A percentile compares a stretch with the other conserved stretches of the same genome.
These are phyloP conservation scores for Neuroterus valhalla DNA, from an alignment of 1,140 invertebrate species.

Conservation along the genomic window DNA sequence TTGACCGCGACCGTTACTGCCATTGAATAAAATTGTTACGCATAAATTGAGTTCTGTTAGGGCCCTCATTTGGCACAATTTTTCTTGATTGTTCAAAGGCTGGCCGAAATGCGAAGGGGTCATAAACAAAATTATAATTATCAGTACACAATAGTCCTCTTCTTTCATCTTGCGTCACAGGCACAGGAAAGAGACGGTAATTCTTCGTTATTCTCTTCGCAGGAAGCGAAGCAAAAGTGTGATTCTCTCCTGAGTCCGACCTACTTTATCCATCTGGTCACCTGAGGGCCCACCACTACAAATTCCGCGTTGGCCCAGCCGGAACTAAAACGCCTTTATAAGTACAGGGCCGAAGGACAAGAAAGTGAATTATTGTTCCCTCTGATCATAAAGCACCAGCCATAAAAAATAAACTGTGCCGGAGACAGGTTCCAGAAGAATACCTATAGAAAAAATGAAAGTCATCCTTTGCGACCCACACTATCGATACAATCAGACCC, in stretches of 20 bases:
- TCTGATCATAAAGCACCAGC: not conserved
- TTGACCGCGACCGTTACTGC: too few species aligned
- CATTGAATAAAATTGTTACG: not conserved
- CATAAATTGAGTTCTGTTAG: not conserved
- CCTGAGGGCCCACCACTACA: constrained; percentile 35
- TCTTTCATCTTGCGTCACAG: not conserved
- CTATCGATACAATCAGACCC: not conserved
- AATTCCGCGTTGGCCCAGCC: constrained; percentile 30
- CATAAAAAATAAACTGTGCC: constrained; percentile 1
- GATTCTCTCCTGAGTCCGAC: constrained; percentile 20
- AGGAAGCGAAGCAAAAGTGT: constrained; percentile 27
- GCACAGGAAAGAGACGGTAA: not conserved
- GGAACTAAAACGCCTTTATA: constrained; percentile 2
- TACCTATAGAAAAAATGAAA: not conserved
- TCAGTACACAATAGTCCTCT: not conserved
- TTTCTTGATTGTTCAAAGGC: not conserved
- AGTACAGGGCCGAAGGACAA: constrained; percentile 45
- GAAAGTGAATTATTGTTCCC: constrained; percentile 53
- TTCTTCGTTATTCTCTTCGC: not conserved
- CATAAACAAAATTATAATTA: constrained; percentile 8
- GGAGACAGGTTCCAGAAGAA: not conserved
- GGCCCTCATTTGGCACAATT: not conserved
- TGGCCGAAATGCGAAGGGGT: not conserved
- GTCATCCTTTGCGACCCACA: not conserved
- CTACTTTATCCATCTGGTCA: constrained; percentile 20